A percentile compares a stretch with the other conserved stretches of the same genome.
Evolutionary conservation across 2,797 vertebrate genomes (phyloP).

Genomic region (Mastacembelus armatus): DNA sequence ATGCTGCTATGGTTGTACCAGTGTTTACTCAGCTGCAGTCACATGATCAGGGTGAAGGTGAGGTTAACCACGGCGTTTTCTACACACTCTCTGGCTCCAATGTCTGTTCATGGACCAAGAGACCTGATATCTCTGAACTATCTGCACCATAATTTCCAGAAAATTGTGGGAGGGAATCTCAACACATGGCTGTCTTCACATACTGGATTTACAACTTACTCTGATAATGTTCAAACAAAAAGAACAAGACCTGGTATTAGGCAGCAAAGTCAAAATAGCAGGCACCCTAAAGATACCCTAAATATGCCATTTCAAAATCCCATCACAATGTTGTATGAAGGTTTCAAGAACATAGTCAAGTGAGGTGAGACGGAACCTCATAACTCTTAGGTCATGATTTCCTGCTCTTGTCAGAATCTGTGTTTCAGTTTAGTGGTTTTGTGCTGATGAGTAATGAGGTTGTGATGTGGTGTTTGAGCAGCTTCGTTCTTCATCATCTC

Average conservation of each 20-base stretch:
- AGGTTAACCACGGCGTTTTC: slow-evolving; percentile 45
- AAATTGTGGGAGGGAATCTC: slow-evolving; percentile 29
- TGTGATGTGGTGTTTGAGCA: not conserved
- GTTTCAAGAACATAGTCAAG: no score
- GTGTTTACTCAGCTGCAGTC: slow-evolving; percentile 65
- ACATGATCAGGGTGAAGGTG: slow-evolving; percentile 59
- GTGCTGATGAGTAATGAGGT: slow-evolving; percentile 17
- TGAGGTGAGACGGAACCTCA: no score
- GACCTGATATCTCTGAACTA: slow-evolving; percentile 4
- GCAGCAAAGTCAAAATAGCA: no score
- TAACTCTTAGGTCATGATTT: no score
- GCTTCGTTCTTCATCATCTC: slow-evolving; percentile 9
- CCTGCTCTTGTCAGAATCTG: not conserved
- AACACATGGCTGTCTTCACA: not conserved
- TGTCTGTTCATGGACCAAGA: slow-evolving; percentile 8
- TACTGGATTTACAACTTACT: no score
- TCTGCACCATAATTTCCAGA: slow-evolving; percentile 2
- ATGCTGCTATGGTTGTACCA: slow-evolving; percentile 25
- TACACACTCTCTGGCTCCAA: not conserved
- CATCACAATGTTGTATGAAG: no score
- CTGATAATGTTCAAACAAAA: no score
- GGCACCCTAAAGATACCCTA: no score
- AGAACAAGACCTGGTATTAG: no score
- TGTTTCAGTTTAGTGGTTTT: not conserved
- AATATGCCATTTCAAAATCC: no score